Conservation (phyloP, 2,888 invertebrate species). For the Nebria salina region DNA sequence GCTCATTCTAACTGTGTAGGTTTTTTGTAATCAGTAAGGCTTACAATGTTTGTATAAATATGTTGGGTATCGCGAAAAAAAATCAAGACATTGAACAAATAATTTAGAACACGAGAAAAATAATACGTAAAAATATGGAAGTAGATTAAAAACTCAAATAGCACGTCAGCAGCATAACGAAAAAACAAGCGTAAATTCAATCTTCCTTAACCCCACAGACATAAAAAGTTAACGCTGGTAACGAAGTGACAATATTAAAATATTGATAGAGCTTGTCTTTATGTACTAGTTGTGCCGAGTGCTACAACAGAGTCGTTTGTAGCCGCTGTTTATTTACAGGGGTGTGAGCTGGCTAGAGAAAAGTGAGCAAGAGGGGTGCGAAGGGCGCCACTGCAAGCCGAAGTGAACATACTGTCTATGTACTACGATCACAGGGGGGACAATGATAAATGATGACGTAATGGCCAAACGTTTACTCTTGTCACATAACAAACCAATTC, state of each 20-base stretch:
- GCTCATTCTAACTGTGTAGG: too few relatives aligned
- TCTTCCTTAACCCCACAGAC: not conserved
- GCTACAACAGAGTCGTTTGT: not conserved
- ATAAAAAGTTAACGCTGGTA: not conserved
- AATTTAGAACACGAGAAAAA: not conserved
- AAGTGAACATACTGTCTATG: not conserved
- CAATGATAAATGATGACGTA: conserved; percentile 42
- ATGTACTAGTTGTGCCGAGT: not conserved
- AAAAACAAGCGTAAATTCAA: not conserved
- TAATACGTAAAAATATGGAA: not conserved
- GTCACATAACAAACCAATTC: conserved; percentile 30
- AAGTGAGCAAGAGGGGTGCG: not conserved
- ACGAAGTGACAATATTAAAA: conserved; percentile 1
- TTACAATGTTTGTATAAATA: too few relatives aligned
- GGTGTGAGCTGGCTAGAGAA: not conserved
- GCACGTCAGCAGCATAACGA: not conserved
- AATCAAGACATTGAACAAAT: not conserved
- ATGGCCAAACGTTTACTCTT: conserved; percentile 25
- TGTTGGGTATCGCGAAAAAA: too few relatives aligned
- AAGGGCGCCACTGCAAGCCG: not conserved
- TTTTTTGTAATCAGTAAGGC: too few relatives aligned
- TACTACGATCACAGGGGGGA: conserved; percentile 9
- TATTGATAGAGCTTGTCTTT: conserved; percentile 1
- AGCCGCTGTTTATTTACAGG: not conserved
- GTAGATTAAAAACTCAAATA: not conserved